phyloP scores from a whole-genome alignment of 2,888 invertebrate genomes.

The Meandrusa payeni region DNA sequence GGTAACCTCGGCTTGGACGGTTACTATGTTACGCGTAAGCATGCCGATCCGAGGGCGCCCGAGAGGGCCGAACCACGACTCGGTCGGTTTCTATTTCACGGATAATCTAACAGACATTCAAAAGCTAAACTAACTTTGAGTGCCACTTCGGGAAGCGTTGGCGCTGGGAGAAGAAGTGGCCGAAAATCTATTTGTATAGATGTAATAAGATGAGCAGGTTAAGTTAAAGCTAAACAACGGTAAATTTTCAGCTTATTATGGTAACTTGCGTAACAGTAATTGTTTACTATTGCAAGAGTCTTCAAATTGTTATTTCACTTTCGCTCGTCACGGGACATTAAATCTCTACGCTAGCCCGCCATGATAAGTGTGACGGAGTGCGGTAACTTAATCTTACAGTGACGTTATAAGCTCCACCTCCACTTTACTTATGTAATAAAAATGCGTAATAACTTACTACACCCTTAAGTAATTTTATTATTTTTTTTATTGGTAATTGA shows the following conservation, averaged over 20 bases:
- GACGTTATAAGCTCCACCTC: conserved; percentile 15
- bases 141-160: no score
- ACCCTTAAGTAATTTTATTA: neutral
- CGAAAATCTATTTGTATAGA: no score
- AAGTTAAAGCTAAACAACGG: conserved; percentile 6
- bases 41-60: no score
- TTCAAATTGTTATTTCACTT: conserved; percentile 23
- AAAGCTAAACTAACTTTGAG: no score
- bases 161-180: no score
- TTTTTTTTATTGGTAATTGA: no score
- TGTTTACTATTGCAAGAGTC: conserved; percentile 5
- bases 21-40: no score
- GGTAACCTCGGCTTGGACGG: no score
- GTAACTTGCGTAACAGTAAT: conserved; percentile 8
- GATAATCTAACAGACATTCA: no score
- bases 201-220: no score
- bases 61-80: no score
- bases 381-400: conserved; percentile 20
- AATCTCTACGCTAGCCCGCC: conserved; percentile 24
- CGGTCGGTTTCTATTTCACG: no score
- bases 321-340: conserved; percentile 23
- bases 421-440: conserved; percentile 19
- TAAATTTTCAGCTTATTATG: conserved; percentile 6
- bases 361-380: conserved; percentile 26
- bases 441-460: neutral